These are phyloP conservation scores for Cercopithecus neglectus DNA, from an alignment of 2,797 vertebrate genomes.

Conservation along the genomic window DNA sequence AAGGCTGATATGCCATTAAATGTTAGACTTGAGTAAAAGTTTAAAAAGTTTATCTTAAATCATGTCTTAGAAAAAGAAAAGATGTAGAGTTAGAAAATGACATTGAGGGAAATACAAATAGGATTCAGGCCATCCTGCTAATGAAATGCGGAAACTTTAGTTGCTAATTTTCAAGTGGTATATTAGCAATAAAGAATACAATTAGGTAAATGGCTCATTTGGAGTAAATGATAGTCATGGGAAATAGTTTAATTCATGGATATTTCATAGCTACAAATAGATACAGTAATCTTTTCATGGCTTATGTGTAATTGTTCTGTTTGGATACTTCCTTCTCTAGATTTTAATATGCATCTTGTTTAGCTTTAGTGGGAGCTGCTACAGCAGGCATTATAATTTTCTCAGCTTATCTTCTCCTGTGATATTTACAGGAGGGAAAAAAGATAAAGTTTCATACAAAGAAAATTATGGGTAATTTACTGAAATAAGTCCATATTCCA, in stretches of 20 bases:
- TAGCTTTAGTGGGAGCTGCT: conserved; percentile 78
- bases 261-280: conserved; percentile 53
- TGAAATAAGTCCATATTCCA: conserved; percentile 14
- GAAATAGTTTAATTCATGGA: conserved; percentile 33
- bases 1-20: not conserved
- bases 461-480: conserved; percentile 38
- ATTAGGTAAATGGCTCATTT: not conserved
- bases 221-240: conserved; percentile 13
- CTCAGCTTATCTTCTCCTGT: conserved; percentile 83
- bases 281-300: conserved; percentile 80
- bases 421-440: conserved; percentile 71
- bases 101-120: not conserved
- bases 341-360: conserved; percentile 77
- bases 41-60: conserved; percentile 32
- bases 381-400: conserved; percentile 57
- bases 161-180: not conserved
- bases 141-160: not conserved
- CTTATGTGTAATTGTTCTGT: conserved; percentile 80
- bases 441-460: conserved; percentile 53
- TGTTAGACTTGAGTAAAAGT: not conserved
- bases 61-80: not conserved
- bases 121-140: not conserved
- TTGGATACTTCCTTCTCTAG: conserved; percentile 80
- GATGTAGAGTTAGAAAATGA: not conserved
- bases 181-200: conserved; percentile 29